Base-by-base conservation (phyloP, 2,888 invertebrate genomes). In the Drosophila rellima region DNA sequence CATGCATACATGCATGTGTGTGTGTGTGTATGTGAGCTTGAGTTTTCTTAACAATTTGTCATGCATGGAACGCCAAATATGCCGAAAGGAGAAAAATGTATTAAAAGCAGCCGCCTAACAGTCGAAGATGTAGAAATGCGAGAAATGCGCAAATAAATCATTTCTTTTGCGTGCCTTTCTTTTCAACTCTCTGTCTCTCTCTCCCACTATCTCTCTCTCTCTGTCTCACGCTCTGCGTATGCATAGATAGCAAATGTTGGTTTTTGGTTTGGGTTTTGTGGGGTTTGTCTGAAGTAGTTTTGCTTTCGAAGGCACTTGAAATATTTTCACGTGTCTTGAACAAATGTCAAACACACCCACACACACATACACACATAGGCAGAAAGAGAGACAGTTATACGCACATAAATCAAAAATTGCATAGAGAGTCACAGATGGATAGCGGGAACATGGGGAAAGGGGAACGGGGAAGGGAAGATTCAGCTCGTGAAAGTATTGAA, bases 131-230 rank as follows among this genome's bases (percentile, higher is more conserved):
- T 76, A 79, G 74, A 76, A 76, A 76, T 76, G 75, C 87, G 80
- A 88, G 91, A 78, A 89, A 88, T 89, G 86, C 79, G 80, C 82
- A 90, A 90, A 90, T 91, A 90, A 90, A 90, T 90, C 91, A 90
- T 91, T 90, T 91, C 82, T 85, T 87, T 89, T 86, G 78, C 78
- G 56, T 84, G 84, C 72, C 79, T 79, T 81, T 81, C 77, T 78
- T 59, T 15, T 45, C 56, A 69, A 39, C 56, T 55, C 35, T 8
- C 17, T 33, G 4, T 0, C 13, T n/a, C 31, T 26, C 37, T 51
- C 29, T 17, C 33, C 3, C 4, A 3, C 8, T 31, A 6, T 8
- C n/a, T 13, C 17, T 13, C 37, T 13, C 2, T 17, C 37, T 15
- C 51, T 10, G n/a, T 10, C 51, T 26, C 20, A n/a, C 37, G 47